These are phyloP conservation scores for Fistularia commersonii DNA, from an alignment of 2,797 vertebrate genomes.

Conservation along the genomic window DNA sequence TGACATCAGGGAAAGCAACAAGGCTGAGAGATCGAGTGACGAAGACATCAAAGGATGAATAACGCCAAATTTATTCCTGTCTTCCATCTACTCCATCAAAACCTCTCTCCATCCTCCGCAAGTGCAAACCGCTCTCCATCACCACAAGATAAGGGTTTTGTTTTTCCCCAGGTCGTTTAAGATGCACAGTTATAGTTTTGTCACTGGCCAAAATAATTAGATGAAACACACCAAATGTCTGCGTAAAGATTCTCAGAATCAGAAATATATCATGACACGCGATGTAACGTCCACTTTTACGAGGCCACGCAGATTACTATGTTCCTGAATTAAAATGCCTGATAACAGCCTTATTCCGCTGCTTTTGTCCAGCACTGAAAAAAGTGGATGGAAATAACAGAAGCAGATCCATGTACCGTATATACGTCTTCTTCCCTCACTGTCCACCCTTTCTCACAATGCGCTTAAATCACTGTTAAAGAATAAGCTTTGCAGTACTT, in stretches of 20 bases:
- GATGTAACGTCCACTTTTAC: too few species aligned
- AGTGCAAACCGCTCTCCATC: slow-evolving; percentile 60
- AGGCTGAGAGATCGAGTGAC: slow-evolving; percentile 31
- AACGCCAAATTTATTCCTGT: slow-evolving; percentile 54
- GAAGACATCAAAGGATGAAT: slow-evolving; percentile 52
- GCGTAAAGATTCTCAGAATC: too few species aligned
- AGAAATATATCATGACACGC: too few species aligned
- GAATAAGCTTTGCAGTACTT: slow-evolving; percentile 13
- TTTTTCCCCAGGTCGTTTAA: slow-evolving; percentile 36
- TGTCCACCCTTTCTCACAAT: slow-evolving; percentile 17
- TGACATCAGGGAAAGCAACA: slow-evolving; percentile 57
- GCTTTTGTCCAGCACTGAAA: too few species aligned
- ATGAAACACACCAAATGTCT: slow-evolving; percentile 14
- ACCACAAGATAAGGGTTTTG: slow-evolving; percentile 45
- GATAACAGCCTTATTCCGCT: too few species aligned
- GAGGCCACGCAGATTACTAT: too few species aligned
- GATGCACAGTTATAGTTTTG: slow-evolving; percentile 44
- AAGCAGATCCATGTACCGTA: too few species aligned
- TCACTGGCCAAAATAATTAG: slow-evolving; percentile 28
- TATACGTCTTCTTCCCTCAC: neutral
- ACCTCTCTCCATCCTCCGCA: slow-evolving; percentile 33
- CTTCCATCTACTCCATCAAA: slow-evolving; percentile 35
- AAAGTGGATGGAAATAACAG: too few species aligned
- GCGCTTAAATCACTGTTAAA: slow-evolving; percentile 18
- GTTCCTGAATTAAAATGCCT: too few species aligned